Evolutionary conservation across 1,140 invertebrate genomes (phyloP), one percentile per base, ranked within the genome.

Genomic region (Pinna nobilis): DNA sequence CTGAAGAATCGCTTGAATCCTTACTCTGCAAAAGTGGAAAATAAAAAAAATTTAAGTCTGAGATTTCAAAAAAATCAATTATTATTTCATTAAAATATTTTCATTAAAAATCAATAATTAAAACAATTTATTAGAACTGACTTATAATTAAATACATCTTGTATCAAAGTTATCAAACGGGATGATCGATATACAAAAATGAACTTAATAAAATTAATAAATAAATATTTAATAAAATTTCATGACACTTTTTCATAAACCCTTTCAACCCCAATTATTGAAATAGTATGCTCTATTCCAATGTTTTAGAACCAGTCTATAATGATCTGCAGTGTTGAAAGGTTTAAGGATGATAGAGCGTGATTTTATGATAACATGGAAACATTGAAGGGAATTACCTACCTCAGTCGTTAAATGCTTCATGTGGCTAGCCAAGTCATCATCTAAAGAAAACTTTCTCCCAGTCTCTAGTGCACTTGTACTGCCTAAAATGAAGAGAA

Each of bases 381-480:
- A 6, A 25, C 25, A 15, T 28, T n/a, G 9, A 67, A 9, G 4
- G 11, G 20, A 59, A 15, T 59, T 18, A n/a, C 25, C 25, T 76
- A 76, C 75, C 75, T 72, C 70, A 30, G 59, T 65, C 47, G 50
- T n/a, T 33, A 67, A 25, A 47, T 37, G 55, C n/a, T 69, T 33
- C n/a, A 61, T 55, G 23, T 63, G 37, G 18, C 65, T 63, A 20
- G 20, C 60, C 30, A 77, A 59, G 44, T 57, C 69, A 37, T 79
- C 80, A 37, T 82, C 80, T 35, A 82, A 15, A 18, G 80, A 79
- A 51, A 79, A 70, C 25, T 67, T 74, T 32, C 70, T 63, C 3
- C 75, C 72, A n/a, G 70, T 73, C 55, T 80, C 81, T 50, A 82
- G 70, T 35, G 76, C 72, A 74, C 77, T 81, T 50, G 81, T 70